phyloP scores from a whole-genome alignment of 2,797 vertebrate species.

The Salmo trutta region DNA sequence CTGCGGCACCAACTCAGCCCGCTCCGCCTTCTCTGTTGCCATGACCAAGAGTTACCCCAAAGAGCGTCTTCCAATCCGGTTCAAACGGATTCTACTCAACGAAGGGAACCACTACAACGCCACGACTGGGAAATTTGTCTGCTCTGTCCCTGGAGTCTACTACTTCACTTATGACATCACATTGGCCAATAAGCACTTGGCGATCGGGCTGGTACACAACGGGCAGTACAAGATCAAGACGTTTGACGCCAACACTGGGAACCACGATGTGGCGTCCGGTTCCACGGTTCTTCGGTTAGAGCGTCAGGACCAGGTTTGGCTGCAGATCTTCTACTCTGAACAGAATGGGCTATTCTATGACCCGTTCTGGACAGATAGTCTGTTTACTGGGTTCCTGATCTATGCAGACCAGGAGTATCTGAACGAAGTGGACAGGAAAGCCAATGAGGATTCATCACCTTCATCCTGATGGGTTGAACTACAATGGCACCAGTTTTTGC shows the following conservation, averaged over 20 bases:
- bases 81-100: conserved; percentile 92
- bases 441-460: conserved; percentile 54
- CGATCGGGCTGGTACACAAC: conserved; percentile 94
- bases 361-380: conserved; percentile 97
- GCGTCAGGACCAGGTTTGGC: conserved; percentile 90
- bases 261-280: conserved; percentile 93
- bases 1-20: conserved; percentile 77
- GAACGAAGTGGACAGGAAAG: conserved; percentile 72
- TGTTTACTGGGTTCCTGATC: conserved; percentile 96
- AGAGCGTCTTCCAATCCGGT: conserved; percentile 91
- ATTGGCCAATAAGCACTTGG: conserved; percentile 93
- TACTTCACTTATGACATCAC: conserved; percentile 98
- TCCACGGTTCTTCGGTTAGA: conserved; percentile 90
- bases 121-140: conserved; percentile 91
- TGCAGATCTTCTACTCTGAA: conserved; percentile 97
- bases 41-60: conserved; percentile 94
- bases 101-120: conserved; percentile 91
- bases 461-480: conserved; percentile 39
- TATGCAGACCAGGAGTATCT: conserved; percentile 87
- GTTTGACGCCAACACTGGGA: conserved; percentile 95
- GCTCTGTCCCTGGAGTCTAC: conserved; percentile 89
- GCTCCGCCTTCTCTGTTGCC: conserved; percentile 88
- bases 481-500: no score
- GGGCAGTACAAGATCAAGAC: conserved; percentile 96
- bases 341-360: conserved; percentile 97